Evolutionary conservation across 2,888 invertebrate genomes (phyloP), one percentile per base, ranked within the genome.

Genomic region (Timema podura): DNA sequence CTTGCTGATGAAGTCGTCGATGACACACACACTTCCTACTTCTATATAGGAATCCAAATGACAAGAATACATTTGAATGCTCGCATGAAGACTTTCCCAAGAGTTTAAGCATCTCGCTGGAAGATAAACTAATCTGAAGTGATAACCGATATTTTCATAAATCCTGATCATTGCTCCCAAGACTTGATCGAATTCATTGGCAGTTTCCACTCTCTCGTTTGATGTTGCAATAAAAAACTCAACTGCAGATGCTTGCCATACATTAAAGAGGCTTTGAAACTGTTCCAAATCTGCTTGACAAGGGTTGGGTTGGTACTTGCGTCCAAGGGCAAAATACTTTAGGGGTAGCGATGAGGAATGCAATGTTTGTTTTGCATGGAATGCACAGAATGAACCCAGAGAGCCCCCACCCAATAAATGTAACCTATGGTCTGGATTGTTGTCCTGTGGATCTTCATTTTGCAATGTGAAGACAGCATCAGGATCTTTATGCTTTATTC

Each of bases 391-490:
- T 0, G 93, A 87, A 68, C 86, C 83, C 11, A 93, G 81, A 30
- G 91, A 90, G 0, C 89, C 89, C 64, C 89, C 89, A 0, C 95
- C 95, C 0, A 89, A 88, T 49, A 95, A 82, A 81, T 92, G 91
- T 51, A 92, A 82, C 0, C 86, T 83, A 0, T 83, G 80, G 64
- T 85, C 82, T 11, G 85, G 80, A 15, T 65, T 71, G 47, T 59
- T 67, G 6, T 69, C 30, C 8, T 48, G 46, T 13, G 64, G n/a
- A 67, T 88, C 85, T 64, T 85, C 83, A 72, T 86, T 83, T 74
- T 86, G 82, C 51, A 91, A 77, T 68, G 89, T 85, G 75, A 90
- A 90, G 10, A 86, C 82, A n/a, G 81, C 77, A 49, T 82, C 76
- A 0, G 85, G 81, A 75, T 88, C 82, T 5, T 85, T 82, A 59